Base-by-base conservation (phyloP, 2,113 vertebrate species). In the Meriones unguiculatus region DNA sequence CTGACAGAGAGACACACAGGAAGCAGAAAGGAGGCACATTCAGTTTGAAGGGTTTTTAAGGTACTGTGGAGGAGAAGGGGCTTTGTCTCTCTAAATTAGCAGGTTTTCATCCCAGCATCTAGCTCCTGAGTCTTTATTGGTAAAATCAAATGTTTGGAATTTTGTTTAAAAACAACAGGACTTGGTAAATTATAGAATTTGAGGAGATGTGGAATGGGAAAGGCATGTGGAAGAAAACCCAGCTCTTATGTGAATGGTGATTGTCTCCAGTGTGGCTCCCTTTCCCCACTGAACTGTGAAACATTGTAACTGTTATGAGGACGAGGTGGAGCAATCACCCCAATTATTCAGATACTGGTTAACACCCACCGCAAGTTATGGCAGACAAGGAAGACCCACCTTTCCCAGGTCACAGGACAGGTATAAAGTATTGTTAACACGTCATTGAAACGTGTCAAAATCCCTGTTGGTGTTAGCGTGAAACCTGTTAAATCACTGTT, bases 231-330 rank as follows among this genome's bases (percentile, higher is more conserved):
- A 82, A 90, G 41, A 38, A 9, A 64, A n/a, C 4, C 32, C 25
- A 17, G 46, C 82, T 96, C 94, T 94, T 41, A 92, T 67, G 20
- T 59, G 57, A 59, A 32, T 86, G 77, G 32, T 80, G 57, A 41
- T 72, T 91, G 13, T 93, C 4, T 38, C 13, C 62, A 57, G 54
- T 81, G n/a, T 35, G 62, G 6, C 69, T 92, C 2, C 35, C 17
- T 13, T 46, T 9, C 67, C 1, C 30, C 67, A 30, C 32, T 5
- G 80, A 59, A 90, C 20, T 59, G 5, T 64, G 25, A 93, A 90
- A 86, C 69, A 70, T 24, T 72, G 69, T 25, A 77, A 46, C 1
- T 5, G 46, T 84, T 87, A 22, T 35, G 24, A 69, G 17, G n/a
- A 59, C 59, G 67, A 28, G n/a, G 70, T n/a, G 92, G 67, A 84